A percentile compares a stretch with the other conserved stretches of the same genome.
Conservation (phyloP, 2,888 invertebrate species). For the Eledona agricola region DNA sequence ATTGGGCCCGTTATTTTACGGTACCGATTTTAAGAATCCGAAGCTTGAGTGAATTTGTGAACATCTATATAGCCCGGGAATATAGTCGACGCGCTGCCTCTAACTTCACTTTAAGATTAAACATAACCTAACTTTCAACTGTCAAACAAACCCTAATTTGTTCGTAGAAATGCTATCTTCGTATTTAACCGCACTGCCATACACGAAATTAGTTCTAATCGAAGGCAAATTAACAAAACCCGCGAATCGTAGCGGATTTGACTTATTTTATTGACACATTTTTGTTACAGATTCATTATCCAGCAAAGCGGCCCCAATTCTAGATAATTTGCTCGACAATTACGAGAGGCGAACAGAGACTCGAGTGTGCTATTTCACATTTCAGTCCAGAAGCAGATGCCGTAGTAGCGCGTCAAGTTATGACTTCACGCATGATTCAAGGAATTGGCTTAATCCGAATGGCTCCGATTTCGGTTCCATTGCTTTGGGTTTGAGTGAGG, state of each 20-base stretch:
- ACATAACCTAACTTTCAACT: slow-evolving; percentile 23
- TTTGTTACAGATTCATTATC: slow-evolving; percentile 51
- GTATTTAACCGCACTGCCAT: slow-evolving; percentile 51
- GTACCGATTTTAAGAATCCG: too few species aligned
- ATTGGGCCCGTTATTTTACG: too few species aligned
- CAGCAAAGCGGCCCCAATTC: slow-evolving; percentile 46
- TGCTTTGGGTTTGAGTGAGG: slow-evolving; percentile 40
- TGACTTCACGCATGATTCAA: slow-evolving; percentile 50
- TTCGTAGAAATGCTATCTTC: slow-evolving; percentile 51
- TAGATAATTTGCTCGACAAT: slow-evolving; percentile 49
- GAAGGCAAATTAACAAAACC: slow-evolving; percentile 56
- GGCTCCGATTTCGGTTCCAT: slow-evolving; percentile 38
- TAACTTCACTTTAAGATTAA: too few species aligned
- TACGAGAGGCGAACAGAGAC: slow-evolving; percentile 46
- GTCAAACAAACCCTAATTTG: slow-evolving; percentile 7
- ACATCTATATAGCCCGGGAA: too few species aligned
- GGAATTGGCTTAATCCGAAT: slow-evolving; percentile 40
- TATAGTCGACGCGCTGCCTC: too few species aligned
- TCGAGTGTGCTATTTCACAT: slow-evolving; percentile 52
- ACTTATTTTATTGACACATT: slow-evolving; percentile 9
- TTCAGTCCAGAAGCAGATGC: slow-evolving; percentile 48
- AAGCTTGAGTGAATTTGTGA: too few species aligned
- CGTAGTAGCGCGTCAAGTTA: slow-evolving; percentile 36
- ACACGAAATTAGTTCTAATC: slow-evolving; percentile 55
- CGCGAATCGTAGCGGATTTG: too few species aligned